Percentiles rank a stretch among this genome's conserved stretches.
Conservation (phyloP, 2,113 vertebrate species). For the Lepidiolamprologus cunningtoni region DNA sequence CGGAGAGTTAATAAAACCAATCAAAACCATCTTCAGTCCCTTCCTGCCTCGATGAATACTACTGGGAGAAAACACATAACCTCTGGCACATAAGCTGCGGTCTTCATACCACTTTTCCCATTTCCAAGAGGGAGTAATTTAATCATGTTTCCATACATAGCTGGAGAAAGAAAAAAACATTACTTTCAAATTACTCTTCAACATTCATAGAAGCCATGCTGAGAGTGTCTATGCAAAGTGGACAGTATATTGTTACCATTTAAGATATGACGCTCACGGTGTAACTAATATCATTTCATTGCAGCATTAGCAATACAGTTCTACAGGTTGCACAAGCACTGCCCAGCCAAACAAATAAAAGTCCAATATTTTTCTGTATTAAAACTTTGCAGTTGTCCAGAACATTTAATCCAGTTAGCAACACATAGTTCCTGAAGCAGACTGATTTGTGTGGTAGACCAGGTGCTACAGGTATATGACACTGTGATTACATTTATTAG, state of each 20-base stretch:
- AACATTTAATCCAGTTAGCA: neutral
- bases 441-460: neutral
- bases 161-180: neutral
- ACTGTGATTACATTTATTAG: neutral
- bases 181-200: neutral
- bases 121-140: neutral
- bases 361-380: neutral
- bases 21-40: conserved; percentile 14
- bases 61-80: neutral
- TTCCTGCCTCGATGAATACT: neutral
- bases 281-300: neutral
- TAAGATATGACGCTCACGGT: neutral
- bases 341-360: neutral
- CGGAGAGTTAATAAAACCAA: conserved; percentile 23
- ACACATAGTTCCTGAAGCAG: neutral
- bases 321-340: neutral
- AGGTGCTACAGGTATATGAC: neutral
- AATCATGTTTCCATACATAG: neutral
- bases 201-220: neutral
- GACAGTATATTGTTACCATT: neutral
- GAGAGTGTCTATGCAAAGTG: neutral
- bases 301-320: neutral
- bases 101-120: neutral
- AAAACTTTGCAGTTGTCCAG: neutral
- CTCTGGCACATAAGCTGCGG: neutral